Conservation (phyloP, 2,888 invertebrate species). For the Lottia scabra region DNA sequence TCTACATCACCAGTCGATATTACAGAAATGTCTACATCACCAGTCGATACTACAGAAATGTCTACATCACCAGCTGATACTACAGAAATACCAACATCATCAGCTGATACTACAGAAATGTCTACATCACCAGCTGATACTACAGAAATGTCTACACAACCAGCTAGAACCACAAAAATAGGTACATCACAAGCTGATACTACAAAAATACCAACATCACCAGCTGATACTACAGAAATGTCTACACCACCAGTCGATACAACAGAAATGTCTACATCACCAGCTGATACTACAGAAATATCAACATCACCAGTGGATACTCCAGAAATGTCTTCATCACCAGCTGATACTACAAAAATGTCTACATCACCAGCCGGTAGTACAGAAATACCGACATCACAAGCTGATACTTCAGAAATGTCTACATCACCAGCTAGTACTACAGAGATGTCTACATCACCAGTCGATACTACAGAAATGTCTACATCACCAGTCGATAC, state of each 20-base stretch:
- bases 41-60: neutral
- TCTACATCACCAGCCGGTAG: too few relatives aligned
- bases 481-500: neutral
- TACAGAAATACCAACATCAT: neutral
- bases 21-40: neutral
- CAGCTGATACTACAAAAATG: too few relatives aligned
- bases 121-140: neutral
- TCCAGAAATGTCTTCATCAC: neutral
- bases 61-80: neutral
- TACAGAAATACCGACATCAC: too few relatives aligned
- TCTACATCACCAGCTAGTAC: neutral
- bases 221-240: neutral
- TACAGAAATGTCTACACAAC: too few relatives aligned
- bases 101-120: neutral
- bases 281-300: neutral
- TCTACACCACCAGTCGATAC: neutral
- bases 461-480: neutral
- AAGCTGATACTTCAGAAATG: too few relatives aligned
- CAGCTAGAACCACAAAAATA: too few relatives aligned
- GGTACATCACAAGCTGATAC: too few relatives aligned
- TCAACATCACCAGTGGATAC: neutral
- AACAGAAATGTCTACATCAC: neutral
- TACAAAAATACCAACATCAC: neutral
- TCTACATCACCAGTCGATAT: neutral
- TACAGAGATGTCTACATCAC: neutral